Evolutionary conservation across 92 coral and sea anemone genomes (phyloP).

Genomic region (Porites cylindrica): DNA sequence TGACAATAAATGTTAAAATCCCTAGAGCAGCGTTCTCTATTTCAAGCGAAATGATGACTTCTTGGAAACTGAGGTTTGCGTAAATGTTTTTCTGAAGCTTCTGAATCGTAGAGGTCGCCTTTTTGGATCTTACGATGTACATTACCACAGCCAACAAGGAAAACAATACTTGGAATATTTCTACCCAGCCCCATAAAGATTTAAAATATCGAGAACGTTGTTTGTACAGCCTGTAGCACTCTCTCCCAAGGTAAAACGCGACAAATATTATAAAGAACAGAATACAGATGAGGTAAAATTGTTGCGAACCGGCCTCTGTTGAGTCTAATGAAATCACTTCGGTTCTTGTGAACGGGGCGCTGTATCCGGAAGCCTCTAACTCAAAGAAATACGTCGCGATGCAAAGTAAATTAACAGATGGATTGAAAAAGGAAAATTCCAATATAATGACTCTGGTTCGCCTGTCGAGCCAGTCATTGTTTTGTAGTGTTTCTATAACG

Average conservation of each 20-base stretch:
- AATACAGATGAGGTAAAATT: constrained; percentile 73
- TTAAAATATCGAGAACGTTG: constrained; percentile 56
- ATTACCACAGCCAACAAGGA: constrained; percentile 58
- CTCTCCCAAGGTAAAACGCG: constrained; percentile 56
- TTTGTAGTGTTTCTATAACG: constrained; percentile 46
- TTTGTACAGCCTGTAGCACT: constrained; percentile 52
- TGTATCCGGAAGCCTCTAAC: constrained; percentile 60
- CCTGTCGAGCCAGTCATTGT: constrained; percentile 70
- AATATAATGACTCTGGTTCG: constrained; percentile 73
- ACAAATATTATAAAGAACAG: constrained; percentile 70
- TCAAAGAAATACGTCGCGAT: constrained; percentile 70
- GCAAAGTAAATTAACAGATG: constrained; percentile 60
- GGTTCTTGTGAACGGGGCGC: constrained; percentile 44
- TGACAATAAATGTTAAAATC: constrained; percentile 67
- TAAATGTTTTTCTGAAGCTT: constrained; percentile 64
- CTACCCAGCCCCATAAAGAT: constrained; percentile 77
- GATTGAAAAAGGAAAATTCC: constrained; percentile 78
- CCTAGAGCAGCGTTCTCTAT: constrained; percentile 69
- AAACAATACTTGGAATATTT: constrained; percentile 58
- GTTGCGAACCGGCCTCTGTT: constrained; percentile 50
- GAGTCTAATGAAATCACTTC: constrained; percentile 68
- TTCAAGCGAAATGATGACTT: constrained; percentile 46
- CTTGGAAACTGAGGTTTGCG: constrained; percentile 69
- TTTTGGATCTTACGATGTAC: constrained; percentile 62
- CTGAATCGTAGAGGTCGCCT: constrained; percentile 55